Conservation (phyloP, 30 jellyfish, hydroid and myxozoan genomes). For the Cassiopea xamachana region DNA sequence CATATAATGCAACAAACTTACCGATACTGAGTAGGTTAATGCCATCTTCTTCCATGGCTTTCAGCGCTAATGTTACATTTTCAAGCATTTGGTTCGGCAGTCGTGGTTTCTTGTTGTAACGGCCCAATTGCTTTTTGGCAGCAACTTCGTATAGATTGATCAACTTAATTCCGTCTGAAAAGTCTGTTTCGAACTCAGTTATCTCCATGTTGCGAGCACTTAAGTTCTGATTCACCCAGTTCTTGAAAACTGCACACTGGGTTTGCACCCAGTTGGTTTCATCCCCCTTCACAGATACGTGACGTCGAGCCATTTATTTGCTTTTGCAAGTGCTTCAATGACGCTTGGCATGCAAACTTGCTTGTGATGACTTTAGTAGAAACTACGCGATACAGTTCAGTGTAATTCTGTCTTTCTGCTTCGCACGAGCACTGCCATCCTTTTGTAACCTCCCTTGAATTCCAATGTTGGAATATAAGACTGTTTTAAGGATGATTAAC, state of each 20-base stretch:
- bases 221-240: conserved; percentile 95
- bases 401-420: not conserved
- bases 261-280: conserved; percentile 98
- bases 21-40: conserved; percentile 98
- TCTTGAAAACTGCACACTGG: conserved; percentile 96
- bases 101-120: conserved; percentile 92
- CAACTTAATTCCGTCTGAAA: conserved; percentile 94
- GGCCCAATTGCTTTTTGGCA: conserved; percentile 82
- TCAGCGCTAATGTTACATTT: conserved; percentile 91
- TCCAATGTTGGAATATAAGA: not conserved
- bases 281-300: conserved; percentile 82
- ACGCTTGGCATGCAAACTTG: too few relatives aligned
- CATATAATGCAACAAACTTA: not conserved
- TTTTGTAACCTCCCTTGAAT: not conserved
- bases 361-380: not conserved
- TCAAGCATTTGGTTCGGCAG: conserved; percentile 94
- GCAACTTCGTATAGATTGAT: conserved; percentile 92
- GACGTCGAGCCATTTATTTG: conserved; percentile 33
- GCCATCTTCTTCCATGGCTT: conserved; percentile 96
- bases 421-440: not conserved
- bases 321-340: not conserved
- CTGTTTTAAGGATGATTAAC: conserved; percentile 24
- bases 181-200: conserved; percentile 85
- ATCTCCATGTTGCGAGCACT: conserved; percentile 69
- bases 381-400: not conserved